These are phyloP conservation scores for Acanthosepion pharaonis DNA, from an alignment of 2,888 invertebrate species.

Conservation along the genomic window DNA sequence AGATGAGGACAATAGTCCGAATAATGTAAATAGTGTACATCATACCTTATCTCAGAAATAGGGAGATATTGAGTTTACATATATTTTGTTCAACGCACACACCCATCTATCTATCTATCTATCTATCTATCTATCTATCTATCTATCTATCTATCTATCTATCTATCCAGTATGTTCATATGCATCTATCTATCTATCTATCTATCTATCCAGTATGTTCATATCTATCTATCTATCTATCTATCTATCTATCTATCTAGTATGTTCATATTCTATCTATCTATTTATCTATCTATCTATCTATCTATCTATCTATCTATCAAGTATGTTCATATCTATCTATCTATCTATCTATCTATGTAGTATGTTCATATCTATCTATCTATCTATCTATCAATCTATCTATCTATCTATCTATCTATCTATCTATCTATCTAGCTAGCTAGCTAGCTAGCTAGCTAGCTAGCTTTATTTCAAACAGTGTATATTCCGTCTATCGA, in stretches of 20 bases:
- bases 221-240: background rate
- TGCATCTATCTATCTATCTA: conserved; percentile 2
- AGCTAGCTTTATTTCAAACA: background rate
- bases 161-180: too few relatives aligned
- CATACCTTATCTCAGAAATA: too few relatives aligned
- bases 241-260: background rate
- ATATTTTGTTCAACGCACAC: background rate
- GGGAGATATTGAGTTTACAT: too few relatives aligned
- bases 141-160: background rate
- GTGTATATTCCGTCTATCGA: too few relatives aligned
- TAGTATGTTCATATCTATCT: too few relatives aligned
- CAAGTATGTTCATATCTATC: too few relatives aligned
- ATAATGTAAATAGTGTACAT: too few relatives aligned
- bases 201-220: background rate
- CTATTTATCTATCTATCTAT: background rate
- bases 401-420: background rate
- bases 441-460: background rate
- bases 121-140: background rate
- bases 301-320: background rate
- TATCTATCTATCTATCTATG: background rate
- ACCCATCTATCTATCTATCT: background rate
- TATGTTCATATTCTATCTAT: too few relatives aligned
- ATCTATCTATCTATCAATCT: background rate
- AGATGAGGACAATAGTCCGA: too few relatives aligned
- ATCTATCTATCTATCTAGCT: background rate